Evolutionary conservation across 2,113 vertebrate genomes (phyloP).

Genomic region (Isichthys henryi): DNA sequence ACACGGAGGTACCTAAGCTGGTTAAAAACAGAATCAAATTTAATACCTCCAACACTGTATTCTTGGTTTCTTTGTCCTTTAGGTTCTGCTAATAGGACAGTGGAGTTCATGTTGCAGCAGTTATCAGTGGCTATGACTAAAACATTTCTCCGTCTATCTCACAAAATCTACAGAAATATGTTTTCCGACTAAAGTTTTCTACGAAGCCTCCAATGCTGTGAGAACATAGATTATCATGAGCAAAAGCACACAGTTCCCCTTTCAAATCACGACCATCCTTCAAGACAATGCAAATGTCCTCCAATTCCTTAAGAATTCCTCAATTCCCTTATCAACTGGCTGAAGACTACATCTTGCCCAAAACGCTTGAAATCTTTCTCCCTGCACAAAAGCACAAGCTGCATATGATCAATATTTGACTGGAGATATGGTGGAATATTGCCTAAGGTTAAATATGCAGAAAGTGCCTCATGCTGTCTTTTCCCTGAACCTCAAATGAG

Average conservation of each 20-base stretch:
- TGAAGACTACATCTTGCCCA: too few relatives aligned
- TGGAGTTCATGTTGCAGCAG: not conserved
- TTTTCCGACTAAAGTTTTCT: not conserved
- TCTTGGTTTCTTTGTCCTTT: not conserved
- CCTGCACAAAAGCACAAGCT: not conserved
- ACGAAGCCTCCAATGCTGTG: not conserved
- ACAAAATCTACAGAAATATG: not conserved
- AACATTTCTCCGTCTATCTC: not conserved
- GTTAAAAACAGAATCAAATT: conserved; percentile 2
- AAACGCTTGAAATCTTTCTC: not conserved
- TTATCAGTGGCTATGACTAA: not conserved
- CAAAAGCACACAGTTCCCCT: too few relatives aligned
- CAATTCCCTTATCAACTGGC: not conserved
- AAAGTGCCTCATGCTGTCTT: not conserved
- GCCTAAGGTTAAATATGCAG: not conserved
- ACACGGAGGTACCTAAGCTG: not conserved
- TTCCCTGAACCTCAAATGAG: not conserved
- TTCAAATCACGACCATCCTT: too few relatives aligned
- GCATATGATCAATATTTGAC: not conserved
- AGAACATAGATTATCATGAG: not conserved
- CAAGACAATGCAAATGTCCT: too few relatives aligned
- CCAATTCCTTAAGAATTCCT: too few relatives aligned
- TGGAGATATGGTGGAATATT: not conserved
- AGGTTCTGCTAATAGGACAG: not conserved
- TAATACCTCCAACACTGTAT: not conserved